Conservation (phyloP, 2,113 vertebrate genomes). For the Pampusana beccarii region DNA sequence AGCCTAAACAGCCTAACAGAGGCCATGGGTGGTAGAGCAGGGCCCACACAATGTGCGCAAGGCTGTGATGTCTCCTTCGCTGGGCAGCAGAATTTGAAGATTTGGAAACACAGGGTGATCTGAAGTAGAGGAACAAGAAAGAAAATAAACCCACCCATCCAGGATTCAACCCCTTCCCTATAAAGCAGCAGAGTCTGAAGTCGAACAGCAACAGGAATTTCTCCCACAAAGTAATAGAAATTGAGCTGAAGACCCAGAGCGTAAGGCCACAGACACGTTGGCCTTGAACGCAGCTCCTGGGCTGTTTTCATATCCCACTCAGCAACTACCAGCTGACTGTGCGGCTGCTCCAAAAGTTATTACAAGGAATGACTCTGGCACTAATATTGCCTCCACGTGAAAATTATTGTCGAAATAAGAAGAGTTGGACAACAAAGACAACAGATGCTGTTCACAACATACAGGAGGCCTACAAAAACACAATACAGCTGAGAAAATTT, state of each 20-base stretch:
- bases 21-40: background rate
- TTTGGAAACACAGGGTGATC: background rate
- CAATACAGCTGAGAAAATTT: background rate
- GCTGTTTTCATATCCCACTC: background rate
- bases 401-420: background rate
- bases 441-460: background rate
- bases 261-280: background rate
- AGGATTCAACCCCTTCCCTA: background rate
- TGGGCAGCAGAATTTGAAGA: background rate
- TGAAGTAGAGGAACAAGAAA: background rate
- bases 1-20: background rate
- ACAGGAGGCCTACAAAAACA: background rate
- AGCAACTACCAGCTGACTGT: background rate
- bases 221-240: background rate
- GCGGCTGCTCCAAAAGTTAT: background rate
- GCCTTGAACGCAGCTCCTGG: background rate
- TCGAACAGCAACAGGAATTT: background rate
- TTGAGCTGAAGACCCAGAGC: background rate
- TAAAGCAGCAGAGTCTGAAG: background rate
- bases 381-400: background rate
- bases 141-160: background rate
- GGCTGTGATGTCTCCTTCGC: background rate
- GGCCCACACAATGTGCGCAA: accelerated
- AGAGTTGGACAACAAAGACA: background rate
- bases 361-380: background rate